Base-by-base conservation (phyloP, 2,888 invertebrate genomes). In the Deilephila elpenor region DNA sequence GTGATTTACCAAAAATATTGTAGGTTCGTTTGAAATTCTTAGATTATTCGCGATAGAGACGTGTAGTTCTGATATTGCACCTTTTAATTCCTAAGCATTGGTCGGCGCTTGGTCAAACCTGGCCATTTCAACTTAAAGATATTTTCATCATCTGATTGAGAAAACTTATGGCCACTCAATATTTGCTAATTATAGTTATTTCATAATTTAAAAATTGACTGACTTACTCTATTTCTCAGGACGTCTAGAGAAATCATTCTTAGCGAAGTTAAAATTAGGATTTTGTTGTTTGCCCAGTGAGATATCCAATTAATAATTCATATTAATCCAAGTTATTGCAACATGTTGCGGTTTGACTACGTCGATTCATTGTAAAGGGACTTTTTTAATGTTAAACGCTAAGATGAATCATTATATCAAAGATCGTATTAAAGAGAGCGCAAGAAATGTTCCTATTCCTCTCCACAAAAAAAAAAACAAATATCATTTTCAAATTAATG, bases 1-100 rank as follows among this genome's bases (percentile, higher is more conserved):
- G 37, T 64, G 37, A 64, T 64, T 11, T 64, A 37, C 37, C 64
- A 37, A 64, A 61, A 61, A 34, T 60, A 60, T 60, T 17, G 64
- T 64, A 64, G 34, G 8, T 29, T 60, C 14, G 64, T 20, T 37
- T 61, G 60, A 17, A 29, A 29, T 32, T 56, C 8, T 20, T 64
- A 64, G 37, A 64, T 34, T 19, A n/a, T 20, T 19, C 37, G 25
- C 60, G 17, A 17, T 29, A 60, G 60, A 64, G 7, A 37, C 7
- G 0, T n/a, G 20, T 34, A 64, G 34, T 37, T 37, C 20, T n/a
- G 64, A 37, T 64, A 19, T 62, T 62, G 14, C 60, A 60, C 11
- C 14, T 2, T 60, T 25, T 17, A 29, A 8, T 60, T n/a, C 19
- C 56, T n/a, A n/a, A 56, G n/a, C 56, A 56, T 17, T 19, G 56